These are phyloP conservation scores for Drosophila grimshawi DNA, from an alignment of 1,140 invertebrate species.

Conservation along the genomic window DNA sequence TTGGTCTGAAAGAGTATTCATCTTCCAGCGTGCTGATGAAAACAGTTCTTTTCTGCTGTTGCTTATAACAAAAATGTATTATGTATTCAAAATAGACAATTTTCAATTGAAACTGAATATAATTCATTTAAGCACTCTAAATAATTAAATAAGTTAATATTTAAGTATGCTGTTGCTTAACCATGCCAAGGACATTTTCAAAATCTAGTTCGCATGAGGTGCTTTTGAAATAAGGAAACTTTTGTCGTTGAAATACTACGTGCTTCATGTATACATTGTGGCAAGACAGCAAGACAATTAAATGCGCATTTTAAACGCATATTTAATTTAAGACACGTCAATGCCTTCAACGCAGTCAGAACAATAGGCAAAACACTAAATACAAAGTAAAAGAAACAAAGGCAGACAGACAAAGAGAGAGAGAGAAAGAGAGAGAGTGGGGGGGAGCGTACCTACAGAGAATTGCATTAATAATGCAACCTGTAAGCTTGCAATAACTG, in stretches of 20 bases:
- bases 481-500: conserved; percentile 36
- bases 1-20: too few relatives aligned
- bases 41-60: too few relatives aligned
- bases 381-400: conserved; percentile 1
- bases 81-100: too few relatives aligned
- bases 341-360: conserved; percentile 26
- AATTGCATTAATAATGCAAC: conserved; percentile 38
- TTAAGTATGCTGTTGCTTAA: background rate
- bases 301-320: conserved; percentile 19
- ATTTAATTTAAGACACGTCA: conserved; percentile 45
- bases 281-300: conserved; percentile 4
- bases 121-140: background rate
- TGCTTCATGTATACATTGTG: conserved; percentile 5
- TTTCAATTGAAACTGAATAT: too few relatives aligned
- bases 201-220: background rate
- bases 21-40: too few relatives aligned
- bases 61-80: too few relatives aligned
- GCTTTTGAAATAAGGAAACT: background rate
- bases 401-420: background rate
- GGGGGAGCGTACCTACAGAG: background rate
- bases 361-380: conserved; percentile 21
- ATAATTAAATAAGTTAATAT: background rate
- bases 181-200: background rate
- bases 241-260: background rate
- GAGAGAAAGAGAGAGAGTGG: background rate